Percentiles rank a stretch among this genome's conserved stretches.
These are phyloP conservation scores for Aricia agestis DNA, from an alignment of 1,140 invertebrate species.

Conservation along the genomic window DNA sequence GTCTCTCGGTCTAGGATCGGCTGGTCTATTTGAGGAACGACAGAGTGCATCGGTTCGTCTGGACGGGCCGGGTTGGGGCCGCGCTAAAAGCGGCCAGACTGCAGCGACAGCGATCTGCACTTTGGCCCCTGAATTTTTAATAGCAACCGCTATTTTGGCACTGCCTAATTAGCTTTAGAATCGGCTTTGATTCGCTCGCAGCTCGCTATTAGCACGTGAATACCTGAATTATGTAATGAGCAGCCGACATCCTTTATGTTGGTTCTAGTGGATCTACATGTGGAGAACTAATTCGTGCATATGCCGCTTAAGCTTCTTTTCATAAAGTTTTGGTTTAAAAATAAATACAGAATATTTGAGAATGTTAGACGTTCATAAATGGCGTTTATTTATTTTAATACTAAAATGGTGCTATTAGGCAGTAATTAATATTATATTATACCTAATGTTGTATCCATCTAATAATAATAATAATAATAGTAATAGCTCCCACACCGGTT, in stretches of 20 bases:
- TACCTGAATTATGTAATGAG: constrained; percentile 20
- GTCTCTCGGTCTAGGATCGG: constrained; percentile 36
- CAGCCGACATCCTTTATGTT: constrained; percentile 3
- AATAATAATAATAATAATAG: no score
- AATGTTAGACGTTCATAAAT: neutral
- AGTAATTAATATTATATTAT: no score
- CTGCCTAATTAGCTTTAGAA: constrained; percentile 55
- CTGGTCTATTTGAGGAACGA: constrained; percentile 55
- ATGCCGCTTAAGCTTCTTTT: neutral
- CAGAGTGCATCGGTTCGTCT: constrained; percentile 33
- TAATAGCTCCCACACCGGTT: no score
- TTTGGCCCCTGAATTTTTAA: constrained; percentile 66
- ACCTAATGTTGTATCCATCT: no score
- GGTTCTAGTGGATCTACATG: neutral
- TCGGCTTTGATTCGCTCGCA: constrained; percentile 17
- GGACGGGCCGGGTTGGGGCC: constrained; percentile 40
- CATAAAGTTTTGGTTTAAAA: neutral
- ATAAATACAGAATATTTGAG: neutral
- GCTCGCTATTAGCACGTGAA: constrained; percentile 18
- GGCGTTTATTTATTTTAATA: no score
- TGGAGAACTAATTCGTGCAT: neutral
- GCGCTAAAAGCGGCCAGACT: constrained; percentile 56
- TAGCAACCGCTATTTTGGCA: constrained; percentile 53
- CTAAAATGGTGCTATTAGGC: no score
- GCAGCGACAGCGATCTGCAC: constrained; percentile 63